Percentiles rank a stretch among this genome's conserved stretches.
Conservation (phyloP, 2,113 vertebrate genomes). For the Ciconia stormi region DNA sequence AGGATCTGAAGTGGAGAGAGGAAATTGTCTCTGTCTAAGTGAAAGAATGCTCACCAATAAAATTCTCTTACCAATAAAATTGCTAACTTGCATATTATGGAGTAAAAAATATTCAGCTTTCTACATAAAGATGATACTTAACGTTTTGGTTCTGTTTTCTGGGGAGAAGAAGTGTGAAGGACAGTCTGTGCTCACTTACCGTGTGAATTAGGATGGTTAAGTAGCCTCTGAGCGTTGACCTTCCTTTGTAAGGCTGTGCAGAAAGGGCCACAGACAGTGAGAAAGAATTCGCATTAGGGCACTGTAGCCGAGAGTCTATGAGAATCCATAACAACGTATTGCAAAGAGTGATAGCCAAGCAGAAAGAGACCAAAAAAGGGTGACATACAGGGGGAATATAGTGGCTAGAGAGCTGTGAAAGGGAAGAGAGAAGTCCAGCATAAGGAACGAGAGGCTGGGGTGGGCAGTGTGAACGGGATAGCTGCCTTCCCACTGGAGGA, state of each 20-base stretch:
- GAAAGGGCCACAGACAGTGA: neutral
- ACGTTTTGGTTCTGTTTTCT: neutral
- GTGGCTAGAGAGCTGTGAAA: neutral
- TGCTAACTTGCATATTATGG: neutral
- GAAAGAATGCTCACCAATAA: neutral
- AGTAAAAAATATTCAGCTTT: neutral
- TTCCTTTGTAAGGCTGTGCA: neutral
- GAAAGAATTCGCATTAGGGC: rapidly evolving
- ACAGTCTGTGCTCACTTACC: neutral
- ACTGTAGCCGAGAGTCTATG: neutral
- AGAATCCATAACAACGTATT: neutral
- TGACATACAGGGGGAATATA: rapidly evolving
- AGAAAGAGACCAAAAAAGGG: neutral
- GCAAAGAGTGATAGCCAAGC: neutral
- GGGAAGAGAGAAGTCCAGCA: neutral
- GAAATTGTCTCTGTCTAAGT: neutral
- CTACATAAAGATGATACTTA: neutral
- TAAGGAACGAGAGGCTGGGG: neutral
- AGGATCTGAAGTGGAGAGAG: neutral
- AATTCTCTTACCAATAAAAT: neutral
- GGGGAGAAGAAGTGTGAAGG: neutral
- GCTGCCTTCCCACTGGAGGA: neutral
- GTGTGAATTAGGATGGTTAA: neutral
- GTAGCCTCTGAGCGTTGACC: neutral
- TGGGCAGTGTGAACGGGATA: neutral